Percentiles rank a stretch among this genome's conserved stretches.
phyloP scores from a whole-genome alignment of 2,113 vertebrate genomes.

The Urocynchramus pylzowi region DNA sequence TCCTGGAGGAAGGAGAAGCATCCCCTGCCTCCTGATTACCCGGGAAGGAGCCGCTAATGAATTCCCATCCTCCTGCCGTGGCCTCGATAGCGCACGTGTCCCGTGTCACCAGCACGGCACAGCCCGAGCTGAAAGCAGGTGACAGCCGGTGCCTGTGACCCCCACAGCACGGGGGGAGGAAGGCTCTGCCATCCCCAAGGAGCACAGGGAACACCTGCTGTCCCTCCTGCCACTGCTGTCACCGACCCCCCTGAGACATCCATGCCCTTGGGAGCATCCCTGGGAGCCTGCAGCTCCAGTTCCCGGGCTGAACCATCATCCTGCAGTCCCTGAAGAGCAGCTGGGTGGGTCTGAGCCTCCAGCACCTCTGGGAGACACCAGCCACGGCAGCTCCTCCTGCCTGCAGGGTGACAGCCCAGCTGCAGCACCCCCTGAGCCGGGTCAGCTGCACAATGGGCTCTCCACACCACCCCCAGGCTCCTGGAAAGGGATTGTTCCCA shows the following conservation, averaged over 20 bases:
- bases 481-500: not conserved
- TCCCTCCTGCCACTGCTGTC: not conserved
- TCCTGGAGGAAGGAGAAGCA: not conserved
- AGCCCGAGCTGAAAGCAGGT: not conserved
- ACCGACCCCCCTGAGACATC: not conserved
- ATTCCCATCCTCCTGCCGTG: constrained; percentile 1
- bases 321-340: not conserved
- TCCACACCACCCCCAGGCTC: not conserved
- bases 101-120: not conserved
- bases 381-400: not conserved
- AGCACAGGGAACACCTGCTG: not conserved
- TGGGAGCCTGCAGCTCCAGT: not conserved
- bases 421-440: not conserved
- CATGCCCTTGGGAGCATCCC: not conserved
- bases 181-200: not conserved
- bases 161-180: not conserved
- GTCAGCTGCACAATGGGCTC: not conserved
- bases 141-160: not conserved
- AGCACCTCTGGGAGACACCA: not conserved
- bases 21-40: not conserved
- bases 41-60: not conserved
- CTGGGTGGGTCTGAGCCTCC: not conserved
- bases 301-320: not conserved
- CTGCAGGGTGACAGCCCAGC: not conserved
- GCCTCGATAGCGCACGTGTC: not conserved